These are phyloP conservation scores for Bothrops jararaca DNA, from an alignment of 2,113 vertebrate species.

Conservation along the genomic window DNA sequence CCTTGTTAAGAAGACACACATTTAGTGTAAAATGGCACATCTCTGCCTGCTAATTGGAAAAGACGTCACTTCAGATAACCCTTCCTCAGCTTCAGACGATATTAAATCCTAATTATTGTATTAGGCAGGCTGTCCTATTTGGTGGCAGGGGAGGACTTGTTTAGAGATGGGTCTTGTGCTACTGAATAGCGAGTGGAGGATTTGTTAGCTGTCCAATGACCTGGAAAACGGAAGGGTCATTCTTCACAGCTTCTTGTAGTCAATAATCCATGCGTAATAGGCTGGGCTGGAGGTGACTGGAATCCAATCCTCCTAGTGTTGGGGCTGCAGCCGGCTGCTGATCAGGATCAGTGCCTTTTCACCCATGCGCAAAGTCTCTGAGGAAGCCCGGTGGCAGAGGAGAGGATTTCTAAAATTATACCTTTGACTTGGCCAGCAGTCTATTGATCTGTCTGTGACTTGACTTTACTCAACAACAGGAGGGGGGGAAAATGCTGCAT, in stretches of 20 bases:
- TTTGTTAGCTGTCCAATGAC: not conserved
- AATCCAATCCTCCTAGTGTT: not conserved
- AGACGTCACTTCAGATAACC: not conserved
- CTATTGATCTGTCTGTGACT: no score
- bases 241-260: not conserved
- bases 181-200: slow-evolving; percentile 21
- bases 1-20: not conserved
- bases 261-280: slow-evolving; percentile 2
- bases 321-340: not conserved
- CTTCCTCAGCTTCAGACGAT: not conserved
- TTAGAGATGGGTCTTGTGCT: not conserved
- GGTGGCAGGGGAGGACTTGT: slow-evolving; percentile 11
- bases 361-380: not conserved
- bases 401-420: not conserved
- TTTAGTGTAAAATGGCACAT: not conserved
- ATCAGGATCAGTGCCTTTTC: not conserved
- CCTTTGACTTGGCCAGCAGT: not conserved
- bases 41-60: not conserved
- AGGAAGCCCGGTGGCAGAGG: not conserved
- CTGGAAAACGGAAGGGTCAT: slow-evolving; percentile 12
- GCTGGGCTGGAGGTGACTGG: not conserved
- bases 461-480: not conserved
- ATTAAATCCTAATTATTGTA: not conserved
- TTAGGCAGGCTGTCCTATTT: not conserved
- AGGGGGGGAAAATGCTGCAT: no score